Evolutionary conservation across 2,888 invertebrate species (phyloP), one percentile per base, ranked within the genome.

Genomic region (Piscicola geometra): DNA sequence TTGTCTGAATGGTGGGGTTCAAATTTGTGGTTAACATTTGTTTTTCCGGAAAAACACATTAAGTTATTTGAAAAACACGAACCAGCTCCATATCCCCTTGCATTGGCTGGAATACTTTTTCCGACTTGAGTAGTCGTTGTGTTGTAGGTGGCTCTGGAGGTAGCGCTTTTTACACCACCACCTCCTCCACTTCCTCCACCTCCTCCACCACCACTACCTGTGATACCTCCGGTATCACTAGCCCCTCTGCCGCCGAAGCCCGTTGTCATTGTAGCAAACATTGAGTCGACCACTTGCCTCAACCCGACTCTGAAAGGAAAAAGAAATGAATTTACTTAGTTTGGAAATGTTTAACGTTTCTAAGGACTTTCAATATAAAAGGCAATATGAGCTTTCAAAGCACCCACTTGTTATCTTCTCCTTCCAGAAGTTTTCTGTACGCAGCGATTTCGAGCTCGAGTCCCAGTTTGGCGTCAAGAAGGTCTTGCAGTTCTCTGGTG

Each of bases 391-490:
- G n/a, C n/a, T n/a, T n/a, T n/a, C n/a, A n/a, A n/a, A n/a, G 2
- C 3, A 60, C 81, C 75, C 81, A 85, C 85, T 87, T 85, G 82
- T 85, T 86, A 82, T 88, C 88, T 80, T 88, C 88, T 75, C 87
- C 86, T 81, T 88, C 88, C 79, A 88, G 82, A 82, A 88, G 85
- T 81, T 87, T 88, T 78, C 88, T 83, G 85, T 88, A 88, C 78
- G 88, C 88, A 79, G 87, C 87, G 79, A 88, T 88, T 82, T 88
- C 88, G 73, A 88, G 85, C 82, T 88, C 88, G 75, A 88, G 82
- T 25, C 86, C 86, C 77, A 88, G 85, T 80, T 88, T 88, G 81
- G 86, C 86, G 81, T 88, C 88, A 74, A 81, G 78, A 5, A 82
- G 72, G 32, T 78, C 77, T 82, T 86, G 86, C 47, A 87, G 83